These are phyloP conservation scores for Alectura lathami DNA, from an alignment of 2,113 vertebrate species.

Conservation along the genomic window DNA sequence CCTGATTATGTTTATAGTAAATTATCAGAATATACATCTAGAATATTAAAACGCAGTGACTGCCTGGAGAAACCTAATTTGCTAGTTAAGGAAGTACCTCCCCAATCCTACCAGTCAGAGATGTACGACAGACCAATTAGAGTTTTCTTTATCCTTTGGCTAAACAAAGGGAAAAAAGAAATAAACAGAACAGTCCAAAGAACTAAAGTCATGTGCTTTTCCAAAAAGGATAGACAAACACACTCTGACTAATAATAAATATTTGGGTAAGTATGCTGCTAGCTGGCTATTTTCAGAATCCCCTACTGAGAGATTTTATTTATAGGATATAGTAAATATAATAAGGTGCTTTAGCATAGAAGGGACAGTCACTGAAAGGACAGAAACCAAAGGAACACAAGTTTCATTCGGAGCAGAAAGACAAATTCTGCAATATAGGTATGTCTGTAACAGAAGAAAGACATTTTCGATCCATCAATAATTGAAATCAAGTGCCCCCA, in stretches of 20 bases:
- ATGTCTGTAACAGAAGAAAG: background rate
- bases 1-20: background rate
- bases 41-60: background rate
- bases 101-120: background rate
- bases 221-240: background rate
- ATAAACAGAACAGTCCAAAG: background rate
- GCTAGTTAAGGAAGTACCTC: background rate
- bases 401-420: background rate
- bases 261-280: background rate
- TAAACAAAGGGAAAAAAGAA: background rate
- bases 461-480: conserved; percentile 15
- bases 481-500: background rate
- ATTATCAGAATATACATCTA: background rate
- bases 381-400: background rate
- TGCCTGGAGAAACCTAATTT: background rate
- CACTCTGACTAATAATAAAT: background rate
- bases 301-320: background rate
- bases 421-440: background rate
- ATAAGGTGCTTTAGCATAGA: background rate
- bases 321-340: background rate
- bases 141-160: background rate
- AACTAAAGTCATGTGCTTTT: background rate
- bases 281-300: background rate
- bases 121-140: background rate
- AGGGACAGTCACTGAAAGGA: background rate